Conservation (phyloP, 2,888 invertebrate species). For the Chaitophorus viminalis region DNA sequence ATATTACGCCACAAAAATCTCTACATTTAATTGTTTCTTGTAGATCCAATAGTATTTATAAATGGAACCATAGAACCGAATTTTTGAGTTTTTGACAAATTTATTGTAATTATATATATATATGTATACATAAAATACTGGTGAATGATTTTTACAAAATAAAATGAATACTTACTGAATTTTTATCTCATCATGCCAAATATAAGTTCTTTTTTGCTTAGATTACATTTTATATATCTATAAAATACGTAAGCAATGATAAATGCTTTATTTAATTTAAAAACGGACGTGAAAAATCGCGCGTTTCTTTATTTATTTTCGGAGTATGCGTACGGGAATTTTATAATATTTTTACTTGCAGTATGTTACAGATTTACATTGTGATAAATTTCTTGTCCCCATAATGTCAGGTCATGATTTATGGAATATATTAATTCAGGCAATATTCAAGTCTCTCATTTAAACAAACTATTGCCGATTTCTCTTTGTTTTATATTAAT, state of each 20-base stretch:
- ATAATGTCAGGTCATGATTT: not conserved
- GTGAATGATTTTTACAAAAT: too few species aligned
- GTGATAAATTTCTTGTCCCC: slow-evolving; percentile 14
- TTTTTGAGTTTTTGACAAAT: not conserved
- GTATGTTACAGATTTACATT: not conserved
- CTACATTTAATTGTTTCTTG: not conserved
- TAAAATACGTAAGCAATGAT: too few species aligned
- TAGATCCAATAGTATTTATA: not conserved
- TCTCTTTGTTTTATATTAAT: not conserved
- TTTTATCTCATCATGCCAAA: not conserved
- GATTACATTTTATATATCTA: too few species aligned
- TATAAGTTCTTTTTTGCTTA: not conserved
- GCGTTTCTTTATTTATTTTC: not conserved
- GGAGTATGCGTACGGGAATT: not conserved
- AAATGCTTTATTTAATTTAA: too few species aligned
- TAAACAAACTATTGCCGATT: slow-evolving; percentile 1
- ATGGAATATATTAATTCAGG: not conserved
- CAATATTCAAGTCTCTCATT: not conserved
- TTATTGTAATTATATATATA: not conserved
- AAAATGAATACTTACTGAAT: not conserved
- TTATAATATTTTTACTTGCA: not conserved
- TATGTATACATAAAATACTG: too few species aligned
- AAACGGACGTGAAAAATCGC: too few species aligned
- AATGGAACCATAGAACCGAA: not conserved
- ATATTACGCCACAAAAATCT: not conserved